Percentiles rank a stretch among this genome's conserved stretches.
Conservation (phyloP, 2,797 vertebrate species). For the Ciconia nigra region DNA sequence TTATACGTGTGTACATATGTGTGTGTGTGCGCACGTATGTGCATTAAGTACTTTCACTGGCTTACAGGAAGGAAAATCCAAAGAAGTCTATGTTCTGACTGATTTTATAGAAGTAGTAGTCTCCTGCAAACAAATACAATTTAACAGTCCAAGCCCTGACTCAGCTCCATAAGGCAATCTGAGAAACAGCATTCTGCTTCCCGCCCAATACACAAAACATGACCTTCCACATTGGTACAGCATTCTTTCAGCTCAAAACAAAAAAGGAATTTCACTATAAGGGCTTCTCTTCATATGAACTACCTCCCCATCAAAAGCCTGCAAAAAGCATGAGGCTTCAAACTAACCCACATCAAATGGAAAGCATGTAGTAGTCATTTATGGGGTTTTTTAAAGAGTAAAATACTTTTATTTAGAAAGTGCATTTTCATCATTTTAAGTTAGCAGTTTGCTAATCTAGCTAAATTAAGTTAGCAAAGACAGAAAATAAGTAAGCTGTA, state of each 20-base stretch:
- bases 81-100: background rate
- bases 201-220: background rate
- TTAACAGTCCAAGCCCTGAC: background rate
- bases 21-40: background rate
- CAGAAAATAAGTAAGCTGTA: background rate
- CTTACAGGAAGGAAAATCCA: background rate
- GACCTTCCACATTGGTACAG: background rate
- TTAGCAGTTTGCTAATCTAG: background rate
- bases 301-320: background rate
- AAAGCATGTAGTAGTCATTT: background rate
- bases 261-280: background rate
- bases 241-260: background rate
- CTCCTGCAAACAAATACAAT: background rate
- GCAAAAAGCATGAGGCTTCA: background rate
- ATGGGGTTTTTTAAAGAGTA: background rate
- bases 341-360: background rate
- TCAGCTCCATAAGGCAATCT: background rate
- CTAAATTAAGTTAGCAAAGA: background rate
- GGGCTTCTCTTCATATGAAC: background rate
- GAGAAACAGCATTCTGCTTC: background rate
- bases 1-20: background rate
- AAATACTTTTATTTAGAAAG: background rate
- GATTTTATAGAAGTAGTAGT: background rate
- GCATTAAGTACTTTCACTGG: background rate
- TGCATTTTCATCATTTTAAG: background rate